phyloP scores from a whole-genome alignment of 2,113 vertebrate genomes.

The Sciurus niger region DNA sequence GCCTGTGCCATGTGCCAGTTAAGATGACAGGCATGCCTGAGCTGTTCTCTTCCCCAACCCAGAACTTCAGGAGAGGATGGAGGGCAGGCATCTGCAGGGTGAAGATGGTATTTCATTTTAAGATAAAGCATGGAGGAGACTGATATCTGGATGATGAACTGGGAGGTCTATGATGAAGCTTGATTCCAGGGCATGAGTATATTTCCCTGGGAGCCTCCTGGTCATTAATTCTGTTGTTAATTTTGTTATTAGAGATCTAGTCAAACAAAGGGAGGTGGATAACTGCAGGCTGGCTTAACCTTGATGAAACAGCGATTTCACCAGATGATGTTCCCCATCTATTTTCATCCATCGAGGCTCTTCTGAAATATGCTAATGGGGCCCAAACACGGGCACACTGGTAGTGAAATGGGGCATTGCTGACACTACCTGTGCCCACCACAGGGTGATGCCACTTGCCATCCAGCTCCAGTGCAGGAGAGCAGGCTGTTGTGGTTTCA shows the following conservation, averaged over 20 bases:
- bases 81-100: constrained; percentile 7
- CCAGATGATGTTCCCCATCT: constrained; percentile 94
- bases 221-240: constrained; percentile 36
- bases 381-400: constrained; percentile 89
- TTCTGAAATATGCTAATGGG: constrained; percentile 94
- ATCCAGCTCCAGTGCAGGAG: constrained; percentile 87
- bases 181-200: constrained; percentile 58
- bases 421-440: constrained; percentile 90
- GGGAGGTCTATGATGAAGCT: constrained; percentile 72
- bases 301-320: constrained; percentile 96
- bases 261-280: constrained; percentile 91
- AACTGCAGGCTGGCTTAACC: constrained; percentile 93
- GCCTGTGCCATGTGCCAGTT: rapidly evolving
- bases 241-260: constrained; percentile 50
- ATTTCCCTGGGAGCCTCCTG: constrained; percentile 72
- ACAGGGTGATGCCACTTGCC: constrained; percentile 87
- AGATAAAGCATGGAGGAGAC: constrained; percentile 58
- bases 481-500: background rate
- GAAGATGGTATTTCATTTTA: constrained; percentile 61
- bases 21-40: background rate
- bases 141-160: constrained; percentile 75
- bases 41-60: background rate
- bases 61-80: background rate
- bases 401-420: constrained; percentile 95
- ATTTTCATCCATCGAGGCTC: constrained; percentile 94